Conservation (phyloP, 2,797 vertebrate genomes). For the Prunella strophiata region DNA sequence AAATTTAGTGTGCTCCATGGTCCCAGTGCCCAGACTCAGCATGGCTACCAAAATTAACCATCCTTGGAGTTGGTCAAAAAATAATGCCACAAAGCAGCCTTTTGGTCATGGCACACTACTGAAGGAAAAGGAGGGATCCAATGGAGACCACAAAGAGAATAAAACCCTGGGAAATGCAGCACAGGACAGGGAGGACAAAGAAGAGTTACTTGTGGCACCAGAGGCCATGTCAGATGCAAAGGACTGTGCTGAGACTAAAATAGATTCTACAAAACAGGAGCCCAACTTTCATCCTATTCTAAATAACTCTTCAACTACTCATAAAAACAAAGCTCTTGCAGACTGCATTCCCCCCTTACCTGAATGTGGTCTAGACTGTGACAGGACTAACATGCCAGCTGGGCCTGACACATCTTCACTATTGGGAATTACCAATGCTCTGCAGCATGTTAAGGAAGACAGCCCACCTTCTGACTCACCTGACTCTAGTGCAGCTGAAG, state of each 20-base stretch:
- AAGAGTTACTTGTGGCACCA: not conserved
- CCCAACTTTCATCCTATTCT: not conserved
- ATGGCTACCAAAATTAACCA: conserved; percentile 69
- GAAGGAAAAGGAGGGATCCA: not conserved
- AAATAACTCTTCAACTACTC: not conserved
- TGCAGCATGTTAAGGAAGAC: not conserved
- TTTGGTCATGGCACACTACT: not conserved
- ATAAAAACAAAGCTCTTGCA: not conserved
- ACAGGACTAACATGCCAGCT: not conserved
- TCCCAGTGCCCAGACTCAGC: conserved; percentile 62
- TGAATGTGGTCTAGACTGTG: not conserved
- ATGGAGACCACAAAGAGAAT: not conserved
- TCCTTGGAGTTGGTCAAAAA: conserved; percentile 72
- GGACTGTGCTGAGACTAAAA: not conserved
- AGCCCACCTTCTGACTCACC: not conserved
- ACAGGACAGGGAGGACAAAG: not conserved
- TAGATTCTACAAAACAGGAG: not conserved
- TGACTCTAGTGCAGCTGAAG: not conserved
- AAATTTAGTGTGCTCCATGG: conserved; percentile 60
- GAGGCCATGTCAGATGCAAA: not conserved
- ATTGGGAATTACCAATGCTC: not conserved
- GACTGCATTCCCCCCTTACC: not conserved
- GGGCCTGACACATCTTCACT: not conserved
- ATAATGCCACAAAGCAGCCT: not conserved
- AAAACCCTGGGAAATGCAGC: not conserved